Conservation (phyloP, 53 echinoderm and acorn worm species). For the Zoroaster sp. region DNA sequence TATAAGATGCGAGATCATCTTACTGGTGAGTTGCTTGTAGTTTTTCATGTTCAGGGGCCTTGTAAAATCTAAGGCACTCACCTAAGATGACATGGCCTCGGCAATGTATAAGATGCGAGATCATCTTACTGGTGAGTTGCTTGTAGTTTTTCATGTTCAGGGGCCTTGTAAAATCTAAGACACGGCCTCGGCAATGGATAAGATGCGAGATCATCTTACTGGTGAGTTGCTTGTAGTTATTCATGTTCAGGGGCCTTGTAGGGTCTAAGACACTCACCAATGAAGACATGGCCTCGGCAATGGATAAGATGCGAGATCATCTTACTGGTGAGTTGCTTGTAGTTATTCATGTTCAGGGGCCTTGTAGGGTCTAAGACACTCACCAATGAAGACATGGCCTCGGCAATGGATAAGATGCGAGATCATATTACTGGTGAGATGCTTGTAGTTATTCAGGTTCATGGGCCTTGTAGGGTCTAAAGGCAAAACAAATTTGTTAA, state of each 20-base stretch:
- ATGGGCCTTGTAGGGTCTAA: neutral
- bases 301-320: too few species aligned
- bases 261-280: too few species aligned
- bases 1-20: constrained; percentile 97
- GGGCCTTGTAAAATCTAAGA: neutral
- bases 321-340: too few species aligned
- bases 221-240: too few species aligned
- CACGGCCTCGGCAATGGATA: neutral
- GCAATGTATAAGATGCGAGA: neutral
- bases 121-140: neutral
- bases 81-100: neutral
- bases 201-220: too few species aligned
- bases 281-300: too few species aligned
- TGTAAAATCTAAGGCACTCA: neutral
- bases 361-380: too few species aligned
- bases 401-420: neutral
- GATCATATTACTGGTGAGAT: neutral
- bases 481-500: too few species aligned
- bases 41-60: neutral
- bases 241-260: too few species aligned
- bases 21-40: constrained; percentile 76
- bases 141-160: neutral
- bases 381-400: too few species aligned
- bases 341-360: too few species aligned
- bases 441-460: neutral